Percentiles rank a stretch among this genome's conserved stretches.
phyloP scores from a whole-genome alignment of 1,140 invertebrate species.

The Sycobia sp. region DNA sequence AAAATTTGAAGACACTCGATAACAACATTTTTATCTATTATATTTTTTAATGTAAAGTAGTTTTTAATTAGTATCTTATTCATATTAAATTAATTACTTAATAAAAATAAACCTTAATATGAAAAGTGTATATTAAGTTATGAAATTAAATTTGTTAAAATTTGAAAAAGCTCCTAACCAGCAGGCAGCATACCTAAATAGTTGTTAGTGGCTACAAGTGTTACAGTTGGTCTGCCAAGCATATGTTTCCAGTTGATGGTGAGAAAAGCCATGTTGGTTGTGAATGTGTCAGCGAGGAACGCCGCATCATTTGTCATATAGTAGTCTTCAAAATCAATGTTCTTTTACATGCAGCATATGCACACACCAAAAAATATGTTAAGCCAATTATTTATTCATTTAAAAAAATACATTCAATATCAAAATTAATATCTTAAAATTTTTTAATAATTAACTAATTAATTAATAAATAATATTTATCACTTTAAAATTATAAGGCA shows the following conservation, averaged over 20 bases:
- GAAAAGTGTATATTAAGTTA: too few relatives aligned
- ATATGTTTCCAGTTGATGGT: slow-evolving; percentile 92
- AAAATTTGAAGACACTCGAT: too few relatives aligned
- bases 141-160: too few relatives aligned
- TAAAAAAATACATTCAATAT: not conserved
- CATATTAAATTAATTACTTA: too few relatives aligned
- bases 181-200: slow-evolving; percentile 71
- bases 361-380: slow-evolving; percentile 49
- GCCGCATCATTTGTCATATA: slow-evolving; percentile 90
- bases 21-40: too few relatives aligned
- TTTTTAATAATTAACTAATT: not conserved
- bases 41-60: too few relatives aligned
- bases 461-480: not conserved
- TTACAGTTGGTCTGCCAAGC: slow-evolving; percentile 87
- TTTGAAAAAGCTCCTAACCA: slow-evolving; percentile 16
- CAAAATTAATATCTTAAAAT: too few relatives aligned
- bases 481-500: too few relatives aligned
- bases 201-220: slow-evolving; percentile 78
- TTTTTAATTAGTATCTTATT: too few relatives aligned
- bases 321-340: slow-evolving; percentile 91
- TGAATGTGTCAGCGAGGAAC: slow-evolving; percentile 85
- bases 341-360: slow-evolving; percentile 69
- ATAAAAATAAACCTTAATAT: not conserved
- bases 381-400: not conserved
- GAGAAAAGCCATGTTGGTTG: slow-evolving; percentile 87